These are phyloP conservation scores for Plectrocnemia conspersa DNA, from an alignment of 1,140 invertebrate genomes.

Conservation along the genomic window DNA sequence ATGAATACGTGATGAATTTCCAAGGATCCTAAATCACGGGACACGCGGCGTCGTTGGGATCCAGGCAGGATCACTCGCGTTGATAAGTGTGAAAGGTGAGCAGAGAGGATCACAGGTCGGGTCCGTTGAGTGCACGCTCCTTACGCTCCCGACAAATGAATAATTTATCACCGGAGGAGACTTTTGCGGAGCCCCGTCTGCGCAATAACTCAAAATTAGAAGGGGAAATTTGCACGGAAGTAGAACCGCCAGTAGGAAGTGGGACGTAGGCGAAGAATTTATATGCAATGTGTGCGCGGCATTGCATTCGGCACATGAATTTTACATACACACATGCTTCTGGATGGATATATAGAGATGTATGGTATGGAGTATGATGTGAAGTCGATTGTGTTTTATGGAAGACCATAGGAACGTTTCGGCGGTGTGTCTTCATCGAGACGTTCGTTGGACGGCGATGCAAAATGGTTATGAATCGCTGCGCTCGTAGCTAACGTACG, in stretches of 20 bases:
- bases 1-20: too few relatives aligned
- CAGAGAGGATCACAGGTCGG: not conserved
- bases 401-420: not conserved
- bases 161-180: constrained; percentile 22
- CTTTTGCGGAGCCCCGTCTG: constrained; percentile 1
- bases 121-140: constrained; percentile 3
- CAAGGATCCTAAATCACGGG: not conserved
- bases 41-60: not conserved
- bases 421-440: not conserved
- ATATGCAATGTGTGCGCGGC: constrained; percentile 22
- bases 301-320: constrained; percentile 14
- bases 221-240: constrained; percentile 17
- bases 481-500: too few relatives aligned
- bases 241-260: not conserved
- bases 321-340: not conserved
- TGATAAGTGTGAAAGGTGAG: not conserved
- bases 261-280: constrained; percentile 9
- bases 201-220: constrained; percentile 29
- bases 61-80: not conserved
- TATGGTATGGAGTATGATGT: too few relatives aligned
- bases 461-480: too few relatives aligned
- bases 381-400: too few relatives aligned
- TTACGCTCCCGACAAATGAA: constrained; percentile 26
- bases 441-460: not conserved
- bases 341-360: not conserved